phyloP scores from a whole-genome alignment of 1,140 invertebrate species.

The Ptiloglossa arizonensis region DNA sequence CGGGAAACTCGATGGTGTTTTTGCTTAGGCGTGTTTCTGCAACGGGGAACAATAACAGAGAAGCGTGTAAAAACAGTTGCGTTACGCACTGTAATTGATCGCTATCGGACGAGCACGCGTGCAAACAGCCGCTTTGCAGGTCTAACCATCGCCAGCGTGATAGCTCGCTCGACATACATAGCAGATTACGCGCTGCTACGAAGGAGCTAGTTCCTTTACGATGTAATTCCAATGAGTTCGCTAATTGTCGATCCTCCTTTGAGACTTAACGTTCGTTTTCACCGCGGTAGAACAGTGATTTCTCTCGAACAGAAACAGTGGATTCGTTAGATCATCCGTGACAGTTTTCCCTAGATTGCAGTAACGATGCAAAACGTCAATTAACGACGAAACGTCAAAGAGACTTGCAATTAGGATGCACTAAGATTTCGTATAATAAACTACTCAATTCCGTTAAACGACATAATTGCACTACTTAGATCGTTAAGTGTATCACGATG shows the following conservation, averaged over 20 bases:
- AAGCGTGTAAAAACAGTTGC: constrained; percentile 42
- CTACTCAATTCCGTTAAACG: too few relatives aligned
- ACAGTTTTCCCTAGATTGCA: too few relatives aligned
- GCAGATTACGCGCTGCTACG: background rate
- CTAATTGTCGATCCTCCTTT: constrained; percentile 12
- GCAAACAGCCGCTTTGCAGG: constrained; percentile 47
- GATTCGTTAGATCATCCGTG: too few relatives aligned
- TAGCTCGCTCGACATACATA: constrained; percentile 7
- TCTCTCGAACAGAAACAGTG: too few relatives aligned
- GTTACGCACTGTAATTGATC: constrained; percentile 52
- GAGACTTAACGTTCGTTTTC: background rate
- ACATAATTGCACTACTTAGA: too few relatives aligned
- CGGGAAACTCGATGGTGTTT: background rate
- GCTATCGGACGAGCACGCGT: constrained; percentile 47
- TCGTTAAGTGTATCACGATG: too few relatives aligned
- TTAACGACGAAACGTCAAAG: background rate
- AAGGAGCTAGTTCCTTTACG: background rate
- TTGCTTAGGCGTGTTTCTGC: background rate
- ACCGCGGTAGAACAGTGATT: too few relatives aligned
- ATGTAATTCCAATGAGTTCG: constrained; percentile 25
- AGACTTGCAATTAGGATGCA: background rate
- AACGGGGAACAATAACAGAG: constrained; percentile 33
- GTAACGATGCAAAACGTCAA: too few relatives aligned
- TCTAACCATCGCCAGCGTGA: constrained; percentile 20
- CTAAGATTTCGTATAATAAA: too few relatives aligned